phyloP scores from a whole-genome alignment of 2,888 invertebrate species.

The Phengaris arion region DNA sequence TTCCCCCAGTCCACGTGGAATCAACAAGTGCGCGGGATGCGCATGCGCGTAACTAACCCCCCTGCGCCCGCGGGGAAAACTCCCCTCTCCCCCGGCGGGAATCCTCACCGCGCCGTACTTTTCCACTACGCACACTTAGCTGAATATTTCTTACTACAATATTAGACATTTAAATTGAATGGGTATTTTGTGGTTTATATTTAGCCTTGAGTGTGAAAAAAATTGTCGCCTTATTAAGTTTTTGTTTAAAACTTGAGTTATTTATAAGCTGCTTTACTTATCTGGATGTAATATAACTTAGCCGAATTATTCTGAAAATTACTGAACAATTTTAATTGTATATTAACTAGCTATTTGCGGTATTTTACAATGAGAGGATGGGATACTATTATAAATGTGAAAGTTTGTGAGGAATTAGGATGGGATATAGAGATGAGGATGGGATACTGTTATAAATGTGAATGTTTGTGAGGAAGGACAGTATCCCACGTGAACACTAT shows the following conservation, averaged over 20 bases:
- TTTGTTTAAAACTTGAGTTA: neutral
- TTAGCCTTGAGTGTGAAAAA: no score
- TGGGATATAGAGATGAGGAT: no score
- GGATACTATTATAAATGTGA: no score
- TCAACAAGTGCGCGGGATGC: constrained; percentile 66
- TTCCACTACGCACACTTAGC: constrained; percentile 52
- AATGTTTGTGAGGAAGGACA: no score
- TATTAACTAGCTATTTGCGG: no score
- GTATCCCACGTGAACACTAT: no score
- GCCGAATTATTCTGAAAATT: neutral
- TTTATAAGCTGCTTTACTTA: neutral
- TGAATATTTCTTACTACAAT: neutral
- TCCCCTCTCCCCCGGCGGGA: constrained; percentile 39
- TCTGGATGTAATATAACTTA: neutral
- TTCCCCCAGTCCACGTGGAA: constrained; percentile 53
- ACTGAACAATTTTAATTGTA: no score
- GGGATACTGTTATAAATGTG: no score
- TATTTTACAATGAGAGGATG: no score
- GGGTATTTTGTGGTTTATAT: no score
- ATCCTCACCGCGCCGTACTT: constrained; percentile 56
- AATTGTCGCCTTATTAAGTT: neutral
- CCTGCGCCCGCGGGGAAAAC: constrained; percentile 38
- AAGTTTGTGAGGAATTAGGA: no score
- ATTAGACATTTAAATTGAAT: no score
- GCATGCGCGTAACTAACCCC: constrained; percentile 56